These are phyloP conservation scores for Drosophila nikananu DNA, from an alignment of 1,140 invertebrate genomes.

Conservation along the genomic window DNA sequence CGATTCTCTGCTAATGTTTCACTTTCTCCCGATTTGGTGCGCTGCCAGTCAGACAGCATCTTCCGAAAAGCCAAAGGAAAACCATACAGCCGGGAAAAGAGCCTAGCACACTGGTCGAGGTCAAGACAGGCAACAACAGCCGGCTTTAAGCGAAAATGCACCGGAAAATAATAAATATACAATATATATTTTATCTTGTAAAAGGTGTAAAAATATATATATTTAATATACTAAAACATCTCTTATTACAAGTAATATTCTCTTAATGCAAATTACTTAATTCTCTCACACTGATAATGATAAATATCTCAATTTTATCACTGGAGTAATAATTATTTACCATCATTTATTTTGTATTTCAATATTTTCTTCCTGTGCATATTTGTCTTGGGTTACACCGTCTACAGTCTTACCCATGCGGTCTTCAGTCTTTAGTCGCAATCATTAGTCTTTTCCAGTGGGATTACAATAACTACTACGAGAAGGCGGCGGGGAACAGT, in stretches of 20 bases:
- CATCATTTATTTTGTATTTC: background rate
- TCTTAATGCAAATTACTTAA: background rate
- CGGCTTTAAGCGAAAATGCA: constrained; percentile 27
- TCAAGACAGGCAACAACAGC: constrained; percentile 73
- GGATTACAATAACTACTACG: constrained; percentile 8
- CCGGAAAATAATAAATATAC: background rate
- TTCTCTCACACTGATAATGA: background rate
- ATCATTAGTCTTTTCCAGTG: constrained; percentile 62
- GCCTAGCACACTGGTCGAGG: constrained; percentile 69
- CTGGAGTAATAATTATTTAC: too few relatives aligned
- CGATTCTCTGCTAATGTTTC: constrained; percentile 56
- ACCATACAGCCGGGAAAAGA: constrained; percentile 1
- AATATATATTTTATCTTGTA: background rate
- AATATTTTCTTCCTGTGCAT: background rate
- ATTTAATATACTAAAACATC: background rate
- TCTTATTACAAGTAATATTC: too few relatives aligned
- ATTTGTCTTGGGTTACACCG: constrained; percentile 5
- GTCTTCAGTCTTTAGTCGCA: constrained; percentile 25
- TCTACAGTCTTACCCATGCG: constrained; percentile 17
- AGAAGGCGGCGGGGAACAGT: background rate
- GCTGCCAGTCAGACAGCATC: constrained; percentile 67
- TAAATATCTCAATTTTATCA: background rate
- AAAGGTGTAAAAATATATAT: too few relatives aligned
- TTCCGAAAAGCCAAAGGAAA: constrained; percentile 24
- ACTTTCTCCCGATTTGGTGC: constrained; percentile 78